Evolutionary conservation across 2,888 invertebrate species (phyloP), one percentile per base, ranked within the genome.

Genomic region (Pediacus dermestoides): DNA sequence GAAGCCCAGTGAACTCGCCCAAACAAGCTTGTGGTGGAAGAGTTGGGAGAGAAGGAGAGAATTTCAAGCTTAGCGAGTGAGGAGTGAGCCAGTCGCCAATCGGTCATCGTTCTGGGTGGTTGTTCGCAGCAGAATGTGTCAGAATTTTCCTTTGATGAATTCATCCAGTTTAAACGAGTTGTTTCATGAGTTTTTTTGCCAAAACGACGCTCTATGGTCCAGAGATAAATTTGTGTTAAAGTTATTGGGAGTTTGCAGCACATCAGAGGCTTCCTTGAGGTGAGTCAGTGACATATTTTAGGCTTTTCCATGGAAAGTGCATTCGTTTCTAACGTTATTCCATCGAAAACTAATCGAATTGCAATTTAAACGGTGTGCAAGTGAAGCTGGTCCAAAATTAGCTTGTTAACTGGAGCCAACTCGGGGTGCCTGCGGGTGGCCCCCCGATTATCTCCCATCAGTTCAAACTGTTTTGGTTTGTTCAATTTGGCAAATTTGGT

Each of bases 61-160:
- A n/a, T n/a, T n/a, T n/a, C n/a, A 28, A 70, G 70, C 70, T 68
- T 65, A 63, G 59, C 61, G 65, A 66, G 67, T 66, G 63, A 61
- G 60, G 42, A 53, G 62, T 61, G 64, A 63, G 66, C 61, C 69
- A 69, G 69, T 70, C 68, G 67, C 65, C 64, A 68, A 66, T 67
- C 69, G 68, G 67, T 67, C 64, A 64, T 58, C 61, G 67, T 60
- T 57, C 58, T 55, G 63, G 60, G 57, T 63, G 63, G 69, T 69
- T 64, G 60, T 60, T n/a, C 54, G 23, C n/a, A 63, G 63, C 69
- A 70, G 66, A 69, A 70, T 70, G 70, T 68, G 64, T 70, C 68
- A 68, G 55, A 68, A 61, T 68, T 68, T 67, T 61, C 63, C 55
- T 62, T 65, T 66, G 57, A 58, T 62, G 62, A 66, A 66, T 64